These are phyloP conservation scores for Oryctes rhinoceros DNA, from an alignment of 1,140 invertebrate genomes.

Conservation along the genomic window DNA sequence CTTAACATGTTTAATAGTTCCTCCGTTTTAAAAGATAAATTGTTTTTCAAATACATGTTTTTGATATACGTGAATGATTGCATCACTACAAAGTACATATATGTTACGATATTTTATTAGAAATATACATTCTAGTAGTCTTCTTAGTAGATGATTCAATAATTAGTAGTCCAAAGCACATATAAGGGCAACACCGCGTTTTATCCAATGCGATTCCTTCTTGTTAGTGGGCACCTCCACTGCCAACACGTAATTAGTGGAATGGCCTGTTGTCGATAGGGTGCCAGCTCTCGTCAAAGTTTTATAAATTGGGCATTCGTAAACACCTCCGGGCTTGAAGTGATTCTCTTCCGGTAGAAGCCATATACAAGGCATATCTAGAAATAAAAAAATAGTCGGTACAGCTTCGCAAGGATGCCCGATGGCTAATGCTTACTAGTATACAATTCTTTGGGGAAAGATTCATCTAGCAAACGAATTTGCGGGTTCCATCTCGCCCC, in stretches of 20 bases:
- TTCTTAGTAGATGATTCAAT: no score
- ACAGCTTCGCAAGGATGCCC: no score
- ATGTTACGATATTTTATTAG: no score
- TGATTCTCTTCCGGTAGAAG: slow-evolving; percentile 69
- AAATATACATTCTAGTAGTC: no score
- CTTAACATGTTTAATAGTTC: no score
- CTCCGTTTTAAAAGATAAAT: no score
- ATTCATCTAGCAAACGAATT: slow-evolving; percentile 66
- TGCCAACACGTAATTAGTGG: slow-evolving; percentile 81
- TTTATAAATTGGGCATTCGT: slow-evolving; percentile 81
- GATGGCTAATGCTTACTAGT: slow-evolving; percentile 59
- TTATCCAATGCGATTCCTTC: slow-evolving; percentile 77
- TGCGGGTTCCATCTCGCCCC: slow-evolving; percentile 74
- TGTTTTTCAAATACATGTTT: no score
- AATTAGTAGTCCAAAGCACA: slow-evolving; percentile 77
- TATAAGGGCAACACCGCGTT: slow-evolving; percentile 78
- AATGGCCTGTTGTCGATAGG: slow-evolving; percentile 82
- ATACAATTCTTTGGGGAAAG: slow-evolving; percentile 70
- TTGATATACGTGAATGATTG: no score
- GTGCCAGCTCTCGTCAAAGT: slow-evolving; percentile 72
- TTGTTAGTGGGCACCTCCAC: slow-evolving; percentile 72
- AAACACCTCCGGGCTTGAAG: slow-evolving; percentile 62
- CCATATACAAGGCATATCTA: slow-evolving; percentile 72
- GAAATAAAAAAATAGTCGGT: background rate
- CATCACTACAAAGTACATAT: no score